Percentiles rank a stretch among this genome's conserved stretches.
phyloP scores from a whole-genome alignment of 2,113 vertebrate species.

The Choloepus hoffmanni region DNA sequence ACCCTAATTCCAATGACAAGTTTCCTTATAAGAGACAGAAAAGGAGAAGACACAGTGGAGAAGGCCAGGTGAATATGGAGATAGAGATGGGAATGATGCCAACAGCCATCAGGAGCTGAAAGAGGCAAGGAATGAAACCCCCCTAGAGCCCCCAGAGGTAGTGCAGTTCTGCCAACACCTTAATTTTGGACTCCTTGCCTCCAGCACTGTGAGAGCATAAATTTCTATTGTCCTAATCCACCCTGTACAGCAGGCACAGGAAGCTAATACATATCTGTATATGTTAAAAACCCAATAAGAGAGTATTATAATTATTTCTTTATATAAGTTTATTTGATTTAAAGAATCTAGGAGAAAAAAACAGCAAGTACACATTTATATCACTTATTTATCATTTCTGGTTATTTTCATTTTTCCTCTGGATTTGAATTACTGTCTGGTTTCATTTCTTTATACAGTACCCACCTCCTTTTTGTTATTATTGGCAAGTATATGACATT shows the following conservation, averaged over 20 bases:
- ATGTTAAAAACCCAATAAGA: no score
- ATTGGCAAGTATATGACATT: not conserved
- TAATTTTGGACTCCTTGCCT: not conserved
- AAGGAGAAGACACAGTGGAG: not conserved
- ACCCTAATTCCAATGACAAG: not conserved
- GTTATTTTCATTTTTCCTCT: conserved; percentile 7
- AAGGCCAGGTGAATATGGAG: no score
- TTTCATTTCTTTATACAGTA: not conserved
- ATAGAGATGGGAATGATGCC: no score
- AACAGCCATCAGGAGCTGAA: no score
- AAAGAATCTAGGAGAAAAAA: not conserved
- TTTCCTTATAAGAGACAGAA: not conserved
- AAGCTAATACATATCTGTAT: not conserved
- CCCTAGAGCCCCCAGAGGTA: not conserved
- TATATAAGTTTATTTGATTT: no score
- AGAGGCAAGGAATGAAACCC: not conserved
- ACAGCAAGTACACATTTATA: not conserved
- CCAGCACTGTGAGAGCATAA: not conserved
- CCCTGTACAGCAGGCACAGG: not conserved
- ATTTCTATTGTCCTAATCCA: not conserved
- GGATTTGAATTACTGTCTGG: not conserved
- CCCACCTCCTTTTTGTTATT: not conserved
- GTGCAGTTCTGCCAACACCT: no score
- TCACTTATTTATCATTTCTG: not conserved
- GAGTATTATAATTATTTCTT: no score